Evolutionary conservation across 1,140 invertebrate genomes (phyloP), one percentile per base, ranked within the genome.

Genomic region (Trachelipus rathkii): DNA sequence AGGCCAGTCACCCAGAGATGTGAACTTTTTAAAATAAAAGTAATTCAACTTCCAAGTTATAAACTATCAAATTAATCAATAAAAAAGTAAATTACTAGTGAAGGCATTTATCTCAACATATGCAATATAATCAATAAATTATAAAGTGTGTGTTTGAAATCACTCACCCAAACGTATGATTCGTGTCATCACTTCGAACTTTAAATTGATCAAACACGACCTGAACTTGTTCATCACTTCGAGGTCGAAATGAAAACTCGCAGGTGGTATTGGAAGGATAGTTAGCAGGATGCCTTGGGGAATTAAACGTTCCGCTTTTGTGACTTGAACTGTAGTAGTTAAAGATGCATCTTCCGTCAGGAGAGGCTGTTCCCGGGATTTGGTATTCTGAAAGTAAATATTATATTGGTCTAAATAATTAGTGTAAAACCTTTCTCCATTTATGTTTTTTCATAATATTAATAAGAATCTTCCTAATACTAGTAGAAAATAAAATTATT

Each of bases 251-350:
- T 81, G 92, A 89, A 86, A 96, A 98, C 67, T 92, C 93, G 88
- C 96, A 98, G 86, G 93, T 94, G 44, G 92, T 95, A 83, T 92
- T 91, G 82, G 93, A 94, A 71, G 95, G 95, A 88, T 98, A 98
- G 86, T 95, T 96, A 83, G 92, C 92, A 82, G 96, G 96, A 89
- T 97, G 95, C 66, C 95, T 89, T 11, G 96, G 96, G 19, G 95
- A 97, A 85, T 98, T 98, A 84, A 98, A 95, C 81, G 94, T 92
- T 19, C 96, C 96, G 71, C 89, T 89, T 84, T 95, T 95, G 81
- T 90, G 89, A 66, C 91, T 92, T 77, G 89, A 90, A 85, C 94
- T 96, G 74, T 90, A 89, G 86, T 97, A 98, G 0, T 92, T 92
- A 85, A 97, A 98, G 68, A 90, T 90, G 85, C 96, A 98, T 67